Evolutionary conservation across 92 coral and sea anemone species (phyloP).

Genomic region (Epizoanthus ramosus): DNA sequence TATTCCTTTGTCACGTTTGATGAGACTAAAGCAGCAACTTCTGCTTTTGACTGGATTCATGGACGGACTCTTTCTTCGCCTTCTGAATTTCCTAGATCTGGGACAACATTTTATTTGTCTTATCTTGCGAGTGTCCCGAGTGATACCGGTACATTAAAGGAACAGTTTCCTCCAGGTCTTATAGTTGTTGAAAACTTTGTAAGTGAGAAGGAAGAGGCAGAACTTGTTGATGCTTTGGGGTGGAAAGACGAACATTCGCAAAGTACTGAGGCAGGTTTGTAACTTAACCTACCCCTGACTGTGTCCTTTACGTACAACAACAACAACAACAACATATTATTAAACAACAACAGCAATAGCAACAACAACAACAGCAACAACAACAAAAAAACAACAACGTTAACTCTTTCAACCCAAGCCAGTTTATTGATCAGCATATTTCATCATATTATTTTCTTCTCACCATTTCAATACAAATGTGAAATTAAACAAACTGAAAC

Average conservation of each 20-base stretch:
- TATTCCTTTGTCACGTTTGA: slow-evolving; percentile 81
- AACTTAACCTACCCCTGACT: no score
- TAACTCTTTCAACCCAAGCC: no score
- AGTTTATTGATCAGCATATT: no score
- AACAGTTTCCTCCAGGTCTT: slow-evolving; percentile 76
- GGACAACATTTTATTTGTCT: slow-evolving; percentile 73
- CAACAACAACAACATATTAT: no score
- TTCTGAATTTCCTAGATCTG: slow-evolving; percentile 61
- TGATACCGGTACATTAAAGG: slow-evolving; percentile 48
- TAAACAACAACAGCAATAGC: no score
- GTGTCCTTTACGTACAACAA: no score
- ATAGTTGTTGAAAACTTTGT: slow-evolving; percentile 76
- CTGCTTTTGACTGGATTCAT: slow-evolving; percentile 73
- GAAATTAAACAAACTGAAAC: no score
- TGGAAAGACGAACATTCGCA: slow-evolving; percentile 37
- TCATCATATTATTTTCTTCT: no score
- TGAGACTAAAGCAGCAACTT: slow-evolving; percentile 60
- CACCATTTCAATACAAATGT: no score
- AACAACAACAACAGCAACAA: no score
- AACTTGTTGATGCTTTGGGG: slow-evolving; percentile 64
- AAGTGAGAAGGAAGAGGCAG: slow-evolving; percentile 70
- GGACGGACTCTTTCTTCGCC: slow-evolving; percentile 71
- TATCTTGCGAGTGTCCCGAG: slow-evolving; percentile 71
- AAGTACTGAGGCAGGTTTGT: slow-evolving; percentile 14
- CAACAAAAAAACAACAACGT: no score